These are phyloP conservation scores for Ifrita kowaldi DNA, from an alignment of 2,113 vertebrate species.

Conservation along the genomic window DNA sequence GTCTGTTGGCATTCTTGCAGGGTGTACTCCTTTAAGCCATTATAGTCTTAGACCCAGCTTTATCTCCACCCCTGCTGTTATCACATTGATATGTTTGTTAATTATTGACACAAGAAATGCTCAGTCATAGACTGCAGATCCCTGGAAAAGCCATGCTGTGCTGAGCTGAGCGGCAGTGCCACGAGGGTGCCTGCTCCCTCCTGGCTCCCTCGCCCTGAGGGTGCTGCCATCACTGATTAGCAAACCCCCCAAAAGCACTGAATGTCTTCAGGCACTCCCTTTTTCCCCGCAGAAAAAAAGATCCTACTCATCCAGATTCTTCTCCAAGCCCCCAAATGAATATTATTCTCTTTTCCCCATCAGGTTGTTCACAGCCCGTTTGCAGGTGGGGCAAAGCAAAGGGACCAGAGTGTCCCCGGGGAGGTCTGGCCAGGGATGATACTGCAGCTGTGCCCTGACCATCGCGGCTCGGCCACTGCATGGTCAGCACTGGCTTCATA, in stretches of 20 bases:
- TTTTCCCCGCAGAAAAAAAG: not conserved
- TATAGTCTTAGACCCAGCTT: not conserved
- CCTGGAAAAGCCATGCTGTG: not conserved
- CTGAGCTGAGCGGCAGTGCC: not conserved
- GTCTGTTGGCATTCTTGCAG: not conserved
- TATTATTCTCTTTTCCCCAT: not conserved
- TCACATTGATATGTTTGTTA: slow-evolving; percentile 44
- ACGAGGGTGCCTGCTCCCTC: not conserved
- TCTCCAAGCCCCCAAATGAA: not conserved
- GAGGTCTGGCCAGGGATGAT: not conserved
- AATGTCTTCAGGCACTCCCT: not conserved
- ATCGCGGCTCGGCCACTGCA: rapidly evolving
- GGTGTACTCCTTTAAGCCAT: not conserved
- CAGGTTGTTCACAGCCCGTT: not conserved
- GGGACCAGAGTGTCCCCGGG: not conserved
- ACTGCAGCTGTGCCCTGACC: not conserved
- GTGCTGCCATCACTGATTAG: slow-evolving; percentile 13
- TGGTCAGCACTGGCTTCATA: not conserved
- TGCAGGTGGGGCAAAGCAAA: not conserved
- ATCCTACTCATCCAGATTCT: not conserved
- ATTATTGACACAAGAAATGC: slow-evolving; percentile 47
- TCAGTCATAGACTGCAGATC: not conserved
- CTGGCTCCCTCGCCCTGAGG: not conserved
- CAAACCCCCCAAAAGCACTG: not conserved
- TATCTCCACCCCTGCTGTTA: slow-evolving; percentile 22